Base-by-base conservation (phyloP, 2,888 invertebrate genomes). In the Agrochola litura region DNA sequence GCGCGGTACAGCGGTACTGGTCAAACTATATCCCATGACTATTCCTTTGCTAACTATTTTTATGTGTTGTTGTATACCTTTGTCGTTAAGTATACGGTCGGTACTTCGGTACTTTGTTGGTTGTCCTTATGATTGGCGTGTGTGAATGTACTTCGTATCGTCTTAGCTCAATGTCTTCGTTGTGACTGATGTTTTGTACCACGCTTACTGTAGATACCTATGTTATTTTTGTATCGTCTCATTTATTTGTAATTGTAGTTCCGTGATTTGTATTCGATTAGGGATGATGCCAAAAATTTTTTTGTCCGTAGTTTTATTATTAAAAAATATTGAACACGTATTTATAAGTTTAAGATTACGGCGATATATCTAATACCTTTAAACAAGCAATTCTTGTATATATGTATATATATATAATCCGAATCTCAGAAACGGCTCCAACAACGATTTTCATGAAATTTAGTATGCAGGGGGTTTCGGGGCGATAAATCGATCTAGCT, bases 91-190 rank as follows among this genome's bases (percentile, higher is more conserved):
- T 66, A 66, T 66, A 70, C 14, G 9, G 68, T 72, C 58, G 37
- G 46, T 77, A 77, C 22, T 83, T 73, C 49, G 52, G 68, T 74
- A 77, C 37, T 80, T 60, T 74, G 81, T 77, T 76, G 16, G 58
- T 79, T 79, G 72, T 74, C 70, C 71, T 60, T 77, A 52, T 71
- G 76, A 80, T 76, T 83, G 73, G 82, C 81, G 76, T 81, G 84
- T 84, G 75, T 84, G 89, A 81, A 78, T 88, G 87, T 83, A 85
- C 83, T 89, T 89, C 81, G 86, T 90, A 89, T 88, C 82, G 89
- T 90, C 89, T 89, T 91, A 92, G 94, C 95, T 95, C 95, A 95
- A 95, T 93, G 88, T 92, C 82, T 92, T 82, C 80, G 90, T 93
- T 93, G 89, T 90, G 92, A 92, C 89, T 91, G 90, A 91, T 89